Conservation (phyloP, 1,140 invertebrate genomes). For the Drosophila mauritiana region DNA sequence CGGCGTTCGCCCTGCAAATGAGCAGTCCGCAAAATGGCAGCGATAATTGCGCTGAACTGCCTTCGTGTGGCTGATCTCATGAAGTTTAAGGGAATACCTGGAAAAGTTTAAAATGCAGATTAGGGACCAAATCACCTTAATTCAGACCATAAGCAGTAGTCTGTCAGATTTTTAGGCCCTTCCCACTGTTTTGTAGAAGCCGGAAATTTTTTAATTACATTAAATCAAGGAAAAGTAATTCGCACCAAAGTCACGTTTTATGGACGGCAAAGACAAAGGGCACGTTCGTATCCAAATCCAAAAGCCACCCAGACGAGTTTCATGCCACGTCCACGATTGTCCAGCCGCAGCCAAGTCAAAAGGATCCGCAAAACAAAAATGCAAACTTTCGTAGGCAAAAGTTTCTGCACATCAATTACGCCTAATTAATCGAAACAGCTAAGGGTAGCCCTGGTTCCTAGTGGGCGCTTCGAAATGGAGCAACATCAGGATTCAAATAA, state of each 20-base stretch:
- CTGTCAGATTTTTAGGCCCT: conserved; percentile 21
- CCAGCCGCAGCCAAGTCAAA: conserved; percentile 58
- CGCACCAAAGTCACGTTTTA: conserved; percentile 79
- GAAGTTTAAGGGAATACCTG: conserved; percentile 61
- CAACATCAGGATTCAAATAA: conserved; percentile 4
- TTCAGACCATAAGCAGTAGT: conserved; percentile 6
- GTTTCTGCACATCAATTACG: conserved; percentile 82
- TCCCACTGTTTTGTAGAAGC: conserved; percentile 33
- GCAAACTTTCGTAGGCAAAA: conserved; percentile 65
- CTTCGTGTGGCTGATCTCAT: conserved; percentile 46
- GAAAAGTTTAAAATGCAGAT: conserved; percentile 21
- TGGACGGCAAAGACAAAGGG: conserved; percentile 35
- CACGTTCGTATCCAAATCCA: conserved; percentile 47
- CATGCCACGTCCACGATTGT: conserved; percentile 40
- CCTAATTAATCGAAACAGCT: conserved; percentile 83
- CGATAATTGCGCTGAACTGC: conserved; percentile 19
- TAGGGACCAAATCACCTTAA: conserved; percentile 5
- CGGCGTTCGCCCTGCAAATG: conserved; percentile 49
- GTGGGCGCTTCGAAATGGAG: conserved; percentile 2
- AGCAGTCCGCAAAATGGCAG: conserved; percentile 53
- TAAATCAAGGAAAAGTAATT: conserved; percentile 84
- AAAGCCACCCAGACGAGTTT: conserved; percentile 31
- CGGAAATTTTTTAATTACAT: conserved; percentile 81
- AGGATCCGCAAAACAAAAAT: conserved; percentile 52
- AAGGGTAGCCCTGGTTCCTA: conserved; percentile 18